Percentiles rank a stretch among this genome's conserved stretches.
These are phyloP conservation scores for Acheta domesticus DNA, from an alignment of 2,888 invertebrate species.

Conservation along the genomic window DNA sequence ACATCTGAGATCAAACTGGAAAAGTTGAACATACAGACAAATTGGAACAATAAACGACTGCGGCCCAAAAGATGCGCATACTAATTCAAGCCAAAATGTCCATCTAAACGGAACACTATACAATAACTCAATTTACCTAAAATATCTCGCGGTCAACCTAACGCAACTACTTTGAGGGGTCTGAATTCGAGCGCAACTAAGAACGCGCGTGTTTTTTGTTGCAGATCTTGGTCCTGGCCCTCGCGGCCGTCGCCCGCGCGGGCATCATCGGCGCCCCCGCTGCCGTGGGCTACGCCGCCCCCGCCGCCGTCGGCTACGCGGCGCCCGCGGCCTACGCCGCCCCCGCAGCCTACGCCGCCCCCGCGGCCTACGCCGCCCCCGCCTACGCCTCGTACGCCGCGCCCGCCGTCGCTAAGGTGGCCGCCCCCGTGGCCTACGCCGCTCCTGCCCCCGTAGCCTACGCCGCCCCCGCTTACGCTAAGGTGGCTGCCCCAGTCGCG, in stretches of 20 bases:
- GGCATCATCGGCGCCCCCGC: constrained; percentile 19
- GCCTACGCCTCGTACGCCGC: constrained; percentile 34
- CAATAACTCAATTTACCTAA: too few relatives aligned
- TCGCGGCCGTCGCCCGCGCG: constrained; percentile 42
- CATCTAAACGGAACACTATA: too few relatives aligned
- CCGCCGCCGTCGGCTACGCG: neutral
- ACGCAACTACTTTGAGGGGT: too few relatives aligned
- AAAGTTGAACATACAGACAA: too few relatives aligned
- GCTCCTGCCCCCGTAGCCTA: constrained; percentile 23
- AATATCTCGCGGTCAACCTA: too few relatives aligned
- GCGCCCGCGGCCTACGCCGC: constrained; percentile 41
- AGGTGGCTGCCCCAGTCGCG: constrained; percentile 35
- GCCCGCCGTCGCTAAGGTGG: constrained; percentile 45
- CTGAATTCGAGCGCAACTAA: too few relatives aligned
- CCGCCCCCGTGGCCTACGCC: constrained; percentile 26
- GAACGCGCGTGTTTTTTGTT: neutral
- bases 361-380: constrained; percentile 29
- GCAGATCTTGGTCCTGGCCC: constrained; percentile 53
- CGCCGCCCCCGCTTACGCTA: constrained; percentile 35
- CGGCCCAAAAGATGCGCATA: too few relatives aligned
- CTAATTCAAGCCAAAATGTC: too few relatives aligned
- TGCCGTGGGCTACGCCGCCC: constrained; percentile 28
- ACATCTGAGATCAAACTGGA: too few relatives aligned
- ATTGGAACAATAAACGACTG: too few relatives aligned
- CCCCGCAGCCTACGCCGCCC: constrained; percentile 41